Evolutionary conservation across 1,140 invertebrate genomes (phyloP).

Genomic region (Listronotus bonariensis): DNA sequence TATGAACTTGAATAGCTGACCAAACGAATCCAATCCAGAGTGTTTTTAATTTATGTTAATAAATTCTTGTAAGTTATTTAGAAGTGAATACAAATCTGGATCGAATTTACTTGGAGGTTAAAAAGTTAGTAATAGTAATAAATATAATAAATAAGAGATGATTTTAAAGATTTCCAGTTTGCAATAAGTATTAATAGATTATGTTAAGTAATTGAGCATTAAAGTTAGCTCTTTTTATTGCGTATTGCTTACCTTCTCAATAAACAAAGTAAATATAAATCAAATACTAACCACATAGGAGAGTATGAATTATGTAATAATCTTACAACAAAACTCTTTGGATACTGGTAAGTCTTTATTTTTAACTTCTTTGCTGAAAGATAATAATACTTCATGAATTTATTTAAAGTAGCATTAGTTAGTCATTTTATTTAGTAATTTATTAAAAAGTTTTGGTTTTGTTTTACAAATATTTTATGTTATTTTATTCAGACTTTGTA

Average conservation of each 20-base stretch:
- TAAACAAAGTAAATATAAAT: too few relatives aligned
- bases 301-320: too few relatives aligned
- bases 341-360: too few relatives aligned
- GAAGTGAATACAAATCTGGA: constrained; percentile 43
- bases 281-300: too few relatives aligned
- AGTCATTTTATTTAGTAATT: too few relatives aligned
- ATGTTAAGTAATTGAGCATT: constrained; percentile 41
- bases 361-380: too few relatives aligned
- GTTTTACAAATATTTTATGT: too few relatives aligned
- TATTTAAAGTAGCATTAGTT: too few relatives aligned
- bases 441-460: too few relatives aligned
- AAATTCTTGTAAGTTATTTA: constrained; percentile 45
- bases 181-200: constrained; percentile 35
- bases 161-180: constrained; percentile 40
- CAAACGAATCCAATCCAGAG: constrained; percentile 53
- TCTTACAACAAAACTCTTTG: too few relatives aligned
- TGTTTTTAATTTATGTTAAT: constrained; percentile 34
- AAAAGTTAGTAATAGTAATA: constrained; percentile 50
- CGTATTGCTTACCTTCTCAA: not conserved
- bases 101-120: constrained; percentile 48
- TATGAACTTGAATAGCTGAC: constrained; percentile 55
- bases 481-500: too few relatives aligned
- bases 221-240: not conserved
- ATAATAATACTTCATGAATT: too few relatives aligned
- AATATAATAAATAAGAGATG: constrained; percentile 44